phyloP scores from a whole-genome alignment of 2,888 invertebrate genomes.

The Tortricodes alternella region DNA sequence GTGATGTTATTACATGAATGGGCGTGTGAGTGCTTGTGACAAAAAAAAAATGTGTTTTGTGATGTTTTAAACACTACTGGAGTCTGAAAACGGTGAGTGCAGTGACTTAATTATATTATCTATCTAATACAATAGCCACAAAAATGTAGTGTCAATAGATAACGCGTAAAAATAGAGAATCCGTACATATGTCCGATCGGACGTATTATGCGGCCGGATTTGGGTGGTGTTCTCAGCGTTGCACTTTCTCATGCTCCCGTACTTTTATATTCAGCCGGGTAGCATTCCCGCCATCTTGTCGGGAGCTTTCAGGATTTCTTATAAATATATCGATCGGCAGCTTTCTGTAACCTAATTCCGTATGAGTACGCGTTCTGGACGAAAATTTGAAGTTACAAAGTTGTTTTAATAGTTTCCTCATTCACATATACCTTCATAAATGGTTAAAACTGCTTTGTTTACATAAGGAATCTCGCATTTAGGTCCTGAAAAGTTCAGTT shows the following conservation, averaged over 20 bases:
- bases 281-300: conserved; percentile 79
- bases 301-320: conserved; percentile 76
- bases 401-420: conserved; percentile 32
- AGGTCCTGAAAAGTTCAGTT: conserved; percentile 35
- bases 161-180: conserved; percentile 64
- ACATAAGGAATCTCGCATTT: conserved; percentile 46
- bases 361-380: conserved; percentile 47
- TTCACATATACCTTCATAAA: conserved; percentile 32
- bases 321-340: conserved; percentile 78
- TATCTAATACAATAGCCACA: conserved; percentile 44
- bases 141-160: conserved; percentile 55
- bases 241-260: conserved; percentile 54
- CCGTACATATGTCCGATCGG: conserved; percentile 75
- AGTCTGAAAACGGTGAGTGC: conserved; percentile 71
- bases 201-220: conserved; percentile 72
- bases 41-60: conserved; percentile 78
- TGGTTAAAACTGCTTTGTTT: conserved; percentile 54
- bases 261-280: conserved; percentile 54
- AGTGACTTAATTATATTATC: conserved; percentile 45
- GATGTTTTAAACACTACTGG: conserved; percentile 69
- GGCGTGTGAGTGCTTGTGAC: conserved; percentile 82
- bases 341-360: conserved; percentile 67
- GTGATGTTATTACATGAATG: conserved; percentile 80
- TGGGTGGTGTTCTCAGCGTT: conserved; percentile 55
- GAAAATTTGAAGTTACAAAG: conserved; percentile 39